Evolutionary conservation across 2,888 invertebrate species (phyloP), one percentile per base, ranked within the genome.

Genomic region (Acanthacorydalis orientalis): DNA sequence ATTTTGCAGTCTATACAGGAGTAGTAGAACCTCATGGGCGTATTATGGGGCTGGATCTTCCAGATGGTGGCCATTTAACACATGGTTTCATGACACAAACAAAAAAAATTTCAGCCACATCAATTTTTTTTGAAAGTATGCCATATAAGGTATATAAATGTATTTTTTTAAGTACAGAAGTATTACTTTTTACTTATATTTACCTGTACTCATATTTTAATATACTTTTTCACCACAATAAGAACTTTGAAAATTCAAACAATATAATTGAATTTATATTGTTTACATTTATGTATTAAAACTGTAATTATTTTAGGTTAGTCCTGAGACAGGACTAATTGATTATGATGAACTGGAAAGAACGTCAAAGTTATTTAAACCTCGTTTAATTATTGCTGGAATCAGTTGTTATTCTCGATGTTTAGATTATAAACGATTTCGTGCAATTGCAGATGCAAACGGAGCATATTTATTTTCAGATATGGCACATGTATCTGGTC

Each of bases 41-140:
- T 49, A 93, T 97, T 57, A 97, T 97, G 97, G 88, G 92, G 0
- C 68, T 97, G 46, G 93, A 97, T 67, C 70, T 97, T 49, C 93
- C 95, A 1, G 96, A 98, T 63, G 97, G 97, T 54, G 97, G 97
- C 1, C 97, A 98, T 68, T 76, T 91, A 52, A 90, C 90, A 6
- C 91, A 92, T 56, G 85, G 85, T 31, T 96, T 95, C 67, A 88
- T 89, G 70, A 95, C 95, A 1, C 72, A 80, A 7, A 80, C 72
- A 8, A 93, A 90, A 64, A 89, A 86, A 67, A 88, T 97, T 50
- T 97, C 96, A 0, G 95, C 95, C 7, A 95, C 96, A 0, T 95
- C 96, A 0, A 83, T 96, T 51, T 98, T 91, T 72, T 97, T 97
- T 64, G 95, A 97, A 70, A 93, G 95, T 49, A 88, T 96, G 86